Evolutionary conservation across 2,797 vertebrate genomes (phyloP).

Genomic region (Muscicapa comitata): DNA sequence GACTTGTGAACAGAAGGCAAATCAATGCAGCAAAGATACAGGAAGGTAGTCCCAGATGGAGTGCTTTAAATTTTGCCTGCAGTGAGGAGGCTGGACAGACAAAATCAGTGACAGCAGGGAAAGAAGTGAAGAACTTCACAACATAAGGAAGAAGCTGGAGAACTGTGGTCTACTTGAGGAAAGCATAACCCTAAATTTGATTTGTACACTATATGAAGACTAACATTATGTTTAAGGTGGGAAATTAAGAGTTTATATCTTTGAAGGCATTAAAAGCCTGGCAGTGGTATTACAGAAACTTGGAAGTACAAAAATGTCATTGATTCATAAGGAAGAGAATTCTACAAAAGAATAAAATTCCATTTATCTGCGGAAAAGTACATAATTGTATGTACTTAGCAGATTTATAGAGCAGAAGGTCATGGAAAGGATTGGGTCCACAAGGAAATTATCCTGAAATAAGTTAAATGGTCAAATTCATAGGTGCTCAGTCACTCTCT

Average conservation of each 20-base stretch:
- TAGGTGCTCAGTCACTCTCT: not conserved
- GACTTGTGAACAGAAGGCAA: slow-evolving; percentile 1
- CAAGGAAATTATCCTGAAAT: not conserved
- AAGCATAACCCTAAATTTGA: not conserved
- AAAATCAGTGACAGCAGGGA: not conserved
- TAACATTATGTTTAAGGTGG: not conserved
- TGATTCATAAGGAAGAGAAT: not conserved
- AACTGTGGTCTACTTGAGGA: not conserved
- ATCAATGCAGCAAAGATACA: not conserved
- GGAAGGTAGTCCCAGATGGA: not conserved
- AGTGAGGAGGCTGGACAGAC: not conserved
- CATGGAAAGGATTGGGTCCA: accelerated
- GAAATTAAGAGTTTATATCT: not conserved
- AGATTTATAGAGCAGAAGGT: not conserved
- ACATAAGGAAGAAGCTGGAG: not conserved
- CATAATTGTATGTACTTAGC: not conserved
- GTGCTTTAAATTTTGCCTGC: not conserved
- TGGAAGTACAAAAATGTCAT: not conserved
- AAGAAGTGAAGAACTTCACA: not conserved
- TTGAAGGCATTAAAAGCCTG: not conserved
- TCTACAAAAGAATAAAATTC: not conserved
- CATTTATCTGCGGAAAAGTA: not conserved
- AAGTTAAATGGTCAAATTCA: not conserved
- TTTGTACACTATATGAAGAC: not conserved
- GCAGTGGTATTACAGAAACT: not conserved